A percentile compares a stretch with the other conserved stretches of the same genome.
Evolutionary conservation across 2,113 vertebrate genomes (phyloP).

Genomic region (Dipodomys ordii): DNA sequence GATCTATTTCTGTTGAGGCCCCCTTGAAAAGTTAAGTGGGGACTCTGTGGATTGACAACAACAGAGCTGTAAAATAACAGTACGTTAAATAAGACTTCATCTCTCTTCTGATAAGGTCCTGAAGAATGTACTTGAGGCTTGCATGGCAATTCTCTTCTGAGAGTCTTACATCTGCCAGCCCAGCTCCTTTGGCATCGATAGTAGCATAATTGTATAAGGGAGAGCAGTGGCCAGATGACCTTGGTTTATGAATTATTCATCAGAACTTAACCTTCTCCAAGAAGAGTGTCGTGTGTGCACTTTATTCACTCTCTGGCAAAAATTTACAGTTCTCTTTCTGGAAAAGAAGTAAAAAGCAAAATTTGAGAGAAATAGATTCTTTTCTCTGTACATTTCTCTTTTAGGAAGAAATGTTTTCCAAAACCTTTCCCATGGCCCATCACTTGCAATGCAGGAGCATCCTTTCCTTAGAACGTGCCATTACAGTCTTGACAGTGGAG

Average conservation of each 20-base stretch:
- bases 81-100: background rate
- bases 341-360: background rate
- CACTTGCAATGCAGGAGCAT: background rate
- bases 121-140: background rate
- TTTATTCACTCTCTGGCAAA: background rate
- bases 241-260: background rate
- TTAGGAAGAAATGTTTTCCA: background rate
- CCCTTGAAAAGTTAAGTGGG: background rate
- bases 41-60: background rate
- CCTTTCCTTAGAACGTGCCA: background rate
- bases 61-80: background rate
- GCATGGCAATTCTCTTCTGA: background rate
- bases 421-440: background rate
- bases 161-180: background rate
- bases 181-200: background rate
- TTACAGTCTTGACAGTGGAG: background rate
- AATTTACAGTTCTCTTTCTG: background rate
- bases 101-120: background rate
- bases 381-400: background rate
- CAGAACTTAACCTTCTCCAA: background rate
- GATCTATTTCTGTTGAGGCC: background rate
- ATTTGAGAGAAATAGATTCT: background rate
- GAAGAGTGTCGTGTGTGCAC: background rate
- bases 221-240: background rate
- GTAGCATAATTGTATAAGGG: background rate